A percentile compares a stretch with the other conserved stretches of the same genome.
Conservation (phyloP, 2,797 vertebrate genomes). For the Schizopygopsis pylzovi region DNA sequence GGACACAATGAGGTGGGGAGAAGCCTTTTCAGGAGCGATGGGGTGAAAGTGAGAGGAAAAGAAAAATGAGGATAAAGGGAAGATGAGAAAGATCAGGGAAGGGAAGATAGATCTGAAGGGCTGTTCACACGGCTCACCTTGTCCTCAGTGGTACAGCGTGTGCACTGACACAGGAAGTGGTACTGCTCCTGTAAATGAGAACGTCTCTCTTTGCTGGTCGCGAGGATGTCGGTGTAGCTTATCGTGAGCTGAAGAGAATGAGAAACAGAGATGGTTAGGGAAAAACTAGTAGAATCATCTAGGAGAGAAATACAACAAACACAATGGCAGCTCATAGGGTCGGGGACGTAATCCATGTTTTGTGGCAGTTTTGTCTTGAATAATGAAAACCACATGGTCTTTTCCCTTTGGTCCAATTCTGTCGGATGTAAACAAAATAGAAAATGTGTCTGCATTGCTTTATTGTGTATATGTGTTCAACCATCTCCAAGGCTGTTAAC, state of each 20-base stretch:
- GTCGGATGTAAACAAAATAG: background rate
- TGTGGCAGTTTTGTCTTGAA: background rate
- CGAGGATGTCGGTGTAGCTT: slow-evolving; percentile 84
- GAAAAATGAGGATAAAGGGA: slow-evolving; percentile 5
- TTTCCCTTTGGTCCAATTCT: slow-evolving; percentile 5
- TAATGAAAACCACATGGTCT: slow-evolving; percentile 3
- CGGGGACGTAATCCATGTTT: background rate
- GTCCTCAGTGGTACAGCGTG: slow-evolving; percentile 76
- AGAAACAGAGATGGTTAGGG: slow-evolving; percentile 43
- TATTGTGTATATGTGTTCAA: slow-evolving; percentile 12
- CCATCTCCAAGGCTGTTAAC: background rate
- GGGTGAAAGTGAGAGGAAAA: background rate
- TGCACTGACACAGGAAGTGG: slow-evolving; percentile 82
- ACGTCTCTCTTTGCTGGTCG: slow-evolving; percentile 77
- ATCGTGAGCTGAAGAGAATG: slow-evolving; percentile 79
- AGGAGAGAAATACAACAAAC: background rate
- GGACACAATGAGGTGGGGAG: slow-evolving; percentile 19
- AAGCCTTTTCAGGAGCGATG: slow-evolving; percentile 22
- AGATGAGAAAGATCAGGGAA: slow-evolving; percentile 2
- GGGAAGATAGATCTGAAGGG: background rate
- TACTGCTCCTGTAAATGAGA: slow-evolving; percentile 81
- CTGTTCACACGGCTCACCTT: slow-evolving; percentile 71
- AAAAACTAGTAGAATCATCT: background rate
- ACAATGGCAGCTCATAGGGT: background rate
- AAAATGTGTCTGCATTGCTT: slow-evolving; percentile 7